phyloP scores from a whole-genome alignment of 35 echinoderm and acorn worm species.

The Eucidaris tribuloides region DNA sequence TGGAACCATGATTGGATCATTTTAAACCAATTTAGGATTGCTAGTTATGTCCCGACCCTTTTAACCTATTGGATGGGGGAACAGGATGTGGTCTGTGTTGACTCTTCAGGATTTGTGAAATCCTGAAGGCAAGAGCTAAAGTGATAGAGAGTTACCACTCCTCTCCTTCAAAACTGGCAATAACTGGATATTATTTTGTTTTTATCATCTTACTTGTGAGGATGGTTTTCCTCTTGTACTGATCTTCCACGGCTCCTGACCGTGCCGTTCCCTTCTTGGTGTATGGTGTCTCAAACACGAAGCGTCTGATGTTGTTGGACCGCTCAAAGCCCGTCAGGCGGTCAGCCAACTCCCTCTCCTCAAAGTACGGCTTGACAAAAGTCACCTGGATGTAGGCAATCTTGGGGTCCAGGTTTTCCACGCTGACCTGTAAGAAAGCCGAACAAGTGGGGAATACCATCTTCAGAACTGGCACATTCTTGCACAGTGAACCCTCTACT shows the following conservation, averaged over 20 bases:
- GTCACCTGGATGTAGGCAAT: constrained; percentile 92
- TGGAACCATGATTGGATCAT: no score
- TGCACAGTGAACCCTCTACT: no score
- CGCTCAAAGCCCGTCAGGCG: constrained; percentile 74
- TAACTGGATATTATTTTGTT: no score
- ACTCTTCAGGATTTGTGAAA: no score
- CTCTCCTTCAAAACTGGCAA: no score
- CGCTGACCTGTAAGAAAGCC: constrained; percentile 57
- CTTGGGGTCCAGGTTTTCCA: constrained; percentile 56
- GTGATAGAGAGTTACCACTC: no score
- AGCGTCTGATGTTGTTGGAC: constrained; percentile 88
- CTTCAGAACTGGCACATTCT: no score
- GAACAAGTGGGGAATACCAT: not conserved
- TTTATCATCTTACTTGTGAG: constrained; percentile 76
- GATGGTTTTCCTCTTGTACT: constrained; percentile 89
- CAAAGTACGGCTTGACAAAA: constrained; percentile 93
- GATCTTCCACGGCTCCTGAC: constrained; percentile 68
- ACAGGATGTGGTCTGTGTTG: no score
- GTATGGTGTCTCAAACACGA: constrained; percentile 97
- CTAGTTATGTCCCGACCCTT: no score
- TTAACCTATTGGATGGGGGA: no score
- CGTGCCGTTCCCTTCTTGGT: constrained; percentile 81
- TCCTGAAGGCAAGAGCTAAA: no score
- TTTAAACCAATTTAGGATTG: no score
- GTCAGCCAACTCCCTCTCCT: constrained; percentile 70